Percentiles rank a stretch among this genome's conserved stretches.
Conservation (phyloP, 2,113 vertebrate genomes). For the Circaetus gallicus region DNA sequence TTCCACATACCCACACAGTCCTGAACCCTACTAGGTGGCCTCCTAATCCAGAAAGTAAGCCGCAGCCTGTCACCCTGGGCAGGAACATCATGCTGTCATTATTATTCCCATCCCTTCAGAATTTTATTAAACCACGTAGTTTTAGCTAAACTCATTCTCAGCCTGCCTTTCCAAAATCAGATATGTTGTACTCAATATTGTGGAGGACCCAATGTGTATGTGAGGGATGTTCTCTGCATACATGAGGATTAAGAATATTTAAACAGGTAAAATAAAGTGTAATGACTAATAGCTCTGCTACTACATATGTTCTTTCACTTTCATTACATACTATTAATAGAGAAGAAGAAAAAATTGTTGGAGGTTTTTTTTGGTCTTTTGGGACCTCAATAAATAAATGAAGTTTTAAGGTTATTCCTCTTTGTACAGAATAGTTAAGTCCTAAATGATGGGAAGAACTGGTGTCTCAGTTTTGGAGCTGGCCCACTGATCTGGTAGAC, state of each 20-base stretch:
- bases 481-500: too few species aligned
- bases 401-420: neutral
- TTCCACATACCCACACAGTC: neutral
- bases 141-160: neutral
- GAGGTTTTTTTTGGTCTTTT: neutral
- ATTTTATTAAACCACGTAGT: neutral
- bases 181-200: neutral
- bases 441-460: neutral
- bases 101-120: neutral
- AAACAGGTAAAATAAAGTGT: neutral
- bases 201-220: neutral
- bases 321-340: neutral
- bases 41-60: neutral
- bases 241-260: neutral
- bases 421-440: neutral
- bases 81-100: neutral
- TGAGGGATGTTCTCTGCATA: neutral
- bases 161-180: neutral
- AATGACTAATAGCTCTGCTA: neutral
- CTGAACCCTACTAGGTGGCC: neutral
- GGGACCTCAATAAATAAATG: neutral
- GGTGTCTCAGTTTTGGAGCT: neutral
- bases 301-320: neutral
- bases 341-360: neutral
- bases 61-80: neutral